These are phyloP conservation scores for Epizoanthus stellaris DNA, from an alignment of 92 coral and sea anemone genomes.

Conservation along the genomic window DNA sequence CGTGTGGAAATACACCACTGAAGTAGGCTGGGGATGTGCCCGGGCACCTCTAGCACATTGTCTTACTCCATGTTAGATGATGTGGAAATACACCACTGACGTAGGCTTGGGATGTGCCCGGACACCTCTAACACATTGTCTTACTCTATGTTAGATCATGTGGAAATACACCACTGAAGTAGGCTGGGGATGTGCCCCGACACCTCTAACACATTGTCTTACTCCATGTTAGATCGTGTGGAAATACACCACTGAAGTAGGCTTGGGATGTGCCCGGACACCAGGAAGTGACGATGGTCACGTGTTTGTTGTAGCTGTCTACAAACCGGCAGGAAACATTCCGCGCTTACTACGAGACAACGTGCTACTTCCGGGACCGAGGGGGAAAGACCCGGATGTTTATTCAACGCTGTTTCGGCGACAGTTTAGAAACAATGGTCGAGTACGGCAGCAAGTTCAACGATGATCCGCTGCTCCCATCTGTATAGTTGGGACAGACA, in stretches of 20 bases:
- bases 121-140: constrained; percentile 15
- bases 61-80: constrained; percentile 54
- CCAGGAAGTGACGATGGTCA: constrained; percentile 61
- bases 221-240: constrained; percentile 70
- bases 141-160: constrained; percentile 61
- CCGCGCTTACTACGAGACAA: constrained; percentile 82
- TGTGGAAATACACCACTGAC: constrained; percentile 78
- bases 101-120: constrained; percentile 81
- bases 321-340: constrained; percentile 92
- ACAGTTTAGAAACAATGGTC: constrained; percentile 20
- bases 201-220: constrained; percentile 16
- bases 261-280: constrained; percentile 77
- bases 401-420: constrained; percentile 91
- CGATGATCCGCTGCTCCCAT: too few species aligned
- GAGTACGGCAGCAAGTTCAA: neutral
- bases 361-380: constrained; percentile 75
- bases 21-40: constrained; percentile 82
- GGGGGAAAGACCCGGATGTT: constrained; percentile 84
- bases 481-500: too few species aligned
- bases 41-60: constrained; percentile 28
- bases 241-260: constrained; percentile 75
- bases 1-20: constrained; percentile 77
- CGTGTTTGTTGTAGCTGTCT: constrained; percentile 86
- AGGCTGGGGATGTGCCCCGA: constrained; percentile 79
- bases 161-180: constrained; percentile 78